Evolutionary conservation across 37 sponge, comb jelly and placozoan genomes (phyloP), one percentile per base, ranked within the genome.

Genomic region (Eunapius fragilis): DNA sequence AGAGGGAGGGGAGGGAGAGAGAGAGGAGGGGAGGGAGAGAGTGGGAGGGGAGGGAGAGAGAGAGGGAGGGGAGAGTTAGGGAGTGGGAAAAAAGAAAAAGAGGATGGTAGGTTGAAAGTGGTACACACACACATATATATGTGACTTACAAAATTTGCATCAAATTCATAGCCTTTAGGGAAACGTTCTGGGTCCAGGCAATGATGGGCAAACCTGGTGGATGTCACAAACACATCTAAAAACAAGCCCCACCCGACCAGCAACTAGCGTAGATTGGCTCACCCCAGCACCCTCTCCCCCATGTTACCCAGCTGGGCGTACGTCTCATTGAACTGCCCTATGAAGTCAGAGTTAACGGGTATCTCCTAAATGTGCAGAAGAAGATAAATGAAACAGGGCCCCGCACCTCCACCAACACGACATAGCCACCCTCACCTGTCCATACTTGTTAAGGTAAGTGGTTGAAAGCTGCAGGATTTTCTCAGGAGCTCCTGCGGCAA

Each of bases 201-300:
- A 27, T 47, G 37, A 31, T 91, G 95, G 70, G 96, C 96, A 90
- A 98, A 98, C 11, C 93, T 92, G 75, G 22, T 35, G 41, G n/a
- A 25, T 27, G 58, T 30, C 30, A 67, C 19, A 31, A 28, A 22
- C 31, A 24, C 17, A 41, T 67, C 17, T 70, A 31, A 26, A 41
- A 37, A 2, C 36, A 35, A 76, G 0, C 58, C 58, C 14, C 58
- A 19, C 0, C 1, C 14, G 19, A 19, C 14, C 22, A 58, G 58
- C 58, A 58, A 58, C 58, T 2, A 58, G 1, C 80, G 41, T 2
- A 11, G n/a, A n/a, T n/a, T n/a, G 4, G n/a, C 89, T 87, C 28
- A 93, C 94, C 99, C 99, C 49, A 98, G 81, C 24, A 98, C 99
- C 41, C 99, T 86, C 89, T 98, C 99, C 81, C 99, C 99, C 81